A percentile compares a stretch with the other conserved stretches of the same genome.
Evolutionary conservation across 2,888 invertebrate genomes (phyloP).

Genomic region (Autographa pulchrina): DNA sequence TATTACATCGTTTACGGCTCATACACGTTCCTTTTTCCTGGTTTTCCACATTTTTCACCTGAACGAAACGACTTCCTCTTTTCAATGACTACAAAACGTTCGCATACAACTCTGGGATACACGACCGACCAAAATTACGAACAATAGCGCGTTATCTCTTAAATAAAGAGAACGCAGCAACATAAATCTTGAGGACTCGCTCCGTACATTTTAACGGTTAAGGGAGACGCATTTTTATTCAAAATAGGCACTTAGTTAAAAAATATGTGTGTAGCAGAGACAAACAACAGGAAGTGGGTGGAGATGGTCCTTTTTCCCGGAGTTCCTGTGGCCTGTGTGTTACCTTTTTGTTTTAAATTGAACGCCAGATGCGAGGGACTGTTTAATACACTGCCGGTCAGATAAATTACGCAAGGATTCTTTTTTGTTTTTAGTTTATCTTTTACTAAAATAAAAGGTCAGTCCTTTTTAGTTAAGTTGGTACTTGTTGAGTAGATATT

Average conservation of each 20-base stretch:
- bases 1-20: no score
- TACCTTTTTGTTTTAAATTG: slow-evolving; percentile 66
- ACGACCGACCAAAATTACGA: slow-evolving; percentile 47
- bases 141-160: slow-evolving; percentile 61
- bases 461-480: not conserved
- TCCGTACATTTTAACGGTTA: slow-evolving; percentile 85
- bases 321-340: slow-evolving; percentile 69
- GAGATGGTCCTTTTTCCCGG: slow-evolving; percentile 78
- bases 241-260: slow-evolving; percentile 88
- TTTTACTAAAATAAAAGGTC: not conserved
- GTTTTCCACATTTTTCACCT: not conserved
- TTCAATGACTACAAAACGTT: slow-evolving; percentile 44
- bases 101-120: slow-evolving; percentile 42
- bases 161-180: slow-evolving; percentile 64
- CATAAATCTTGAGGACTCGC: slow-evolving; percentile 74
- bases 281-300: slow-evolving; percentile 84
- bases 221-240: slow-evolving; percentile 87
- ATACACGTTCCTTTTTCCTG: not conserved
- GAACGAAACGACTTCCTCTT: slow-evolving; percentile 11
- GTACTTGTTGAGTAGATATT: not conserved
- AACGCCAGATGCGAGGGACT: slow-evolving; percentile 64
- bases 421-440: not conserved
- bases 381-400: slow-evolving; percentile 38
- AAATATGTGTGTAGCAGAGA: slow-evolving; percentile 86
- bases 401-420: slow-evolving; percentile 13